Conservation (phyloP, 2,888 invertebrate species). For the Hybos culiciformis region DNA sequence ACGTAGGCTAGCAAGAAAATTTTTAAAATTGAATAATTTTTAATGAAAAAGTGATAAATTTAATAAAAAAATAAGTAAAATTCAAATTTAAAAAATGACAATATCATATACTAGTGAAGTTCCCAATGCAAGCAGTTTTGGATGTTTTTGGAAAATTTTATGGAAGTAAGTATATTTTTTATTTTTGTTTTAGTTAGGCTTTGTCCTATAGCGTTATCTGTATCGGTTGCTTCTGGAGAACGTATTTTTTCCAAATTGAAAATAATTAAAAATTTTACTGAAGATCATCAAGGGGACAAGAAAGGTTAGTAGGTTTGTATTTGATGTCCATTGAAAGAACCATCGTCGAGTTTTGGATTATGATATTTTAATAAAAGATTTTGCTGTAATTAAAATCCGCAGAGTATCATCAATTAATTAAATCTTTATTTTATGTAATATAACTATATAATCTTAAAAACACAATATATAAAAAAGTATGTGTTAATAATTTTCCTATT, state of each 20-base stretch:
- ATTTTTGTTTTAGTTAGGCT: neutral
- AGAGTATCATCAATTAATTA: neutral
- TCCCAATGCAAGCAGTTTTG: slow-evolving; percentile 83
- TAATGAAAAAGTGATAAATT: too few species aligned
- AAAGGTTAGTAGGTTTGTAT: neutral
- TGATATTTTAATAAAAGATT: neutral
- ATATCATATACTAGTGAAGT: slow-evolving; percentile 82
- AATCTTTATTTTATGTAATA: too few species aligned
- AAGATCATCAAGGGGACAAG: neutral
- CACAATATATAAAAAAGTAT: too few species aligned
- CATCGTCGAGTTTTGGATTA: neutral
- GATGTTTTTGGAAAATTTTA: slow-evolving; percentile 83
- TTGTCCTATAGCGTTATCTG: neutral
- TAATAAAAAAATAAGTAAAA: too few species aligned
- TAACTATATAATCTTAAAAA: too few species aligned
- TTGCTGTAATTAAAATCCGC: neutral
- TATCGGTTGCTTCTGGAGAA: neutral
- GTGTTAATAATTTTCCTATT: too few species aligned
- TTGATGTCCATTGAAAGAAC: neutral
- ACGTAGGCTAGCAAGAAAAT: too few species aligned
- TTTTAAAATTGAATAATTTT: too few species aligned
- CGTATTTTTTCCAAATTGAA: neutral
- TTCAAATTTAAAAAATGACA: too few species aligned
- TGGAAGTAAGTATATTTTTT: slow-evolving; percentile 55
- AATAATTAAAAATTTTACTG: neutral